These are phyloP conservation scores for Acanthosepion pharaonis DNA, from an alignment of 2,888 invertebrate species.

Conservation along the genomic window DNA sequence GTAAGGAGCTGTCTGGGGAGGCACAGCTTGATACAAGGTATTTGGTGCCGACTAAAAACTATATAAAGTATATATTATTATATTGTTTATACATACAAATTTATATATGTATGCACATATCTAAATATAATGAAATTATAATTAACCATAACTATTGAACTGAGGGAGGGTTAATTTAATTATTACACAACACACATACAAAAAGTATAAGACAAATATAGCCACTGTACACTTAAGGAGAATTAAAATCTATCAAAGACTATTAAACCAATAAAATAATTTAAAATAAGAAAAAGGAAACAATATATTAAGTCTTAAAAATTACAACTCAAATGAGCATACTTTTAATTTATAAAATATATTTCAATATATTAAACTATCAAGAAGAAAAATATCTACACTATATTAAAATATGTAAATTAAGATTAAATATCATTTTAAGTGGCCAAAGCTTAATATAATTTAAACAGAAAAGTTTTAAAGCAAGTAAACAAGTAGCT, in stretches of 20 bases:
- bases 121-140: background rate
- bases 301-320: background rate
- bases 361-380: background rate
- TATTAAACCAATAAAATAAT: background rate
- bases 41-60: slow-evolving; percentile 51
- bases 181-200: background rate
- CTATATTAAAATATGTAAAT: background rate
- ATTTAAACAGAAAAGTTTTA: background rate
- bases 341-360: background rate
- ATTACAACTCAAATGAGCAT: background rate
- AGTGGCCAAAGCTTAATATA: background rate
- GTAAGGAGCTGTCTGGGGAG: slow-evolving; percentile 49
- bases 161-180: background rate
- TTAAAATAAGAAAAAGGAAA: background rate
- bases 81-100: background rate
- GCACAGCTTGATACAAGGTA: slow-evolving; percentile 53
- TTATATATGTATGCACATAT: background rate
- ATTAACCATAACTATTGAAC: background rate
- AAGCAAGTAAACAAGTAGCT: background rate
- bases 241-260: background rate
- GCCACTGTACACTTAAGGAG: background rate
- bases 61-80: background rate
- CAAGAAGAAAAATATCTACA: background rate
- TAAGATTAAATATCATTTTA: too few species aligned
- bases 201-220: background rate